Conservation (phyloP, 2,888 invertebrate genomes). For the Cynaeus angustus region DNA sequence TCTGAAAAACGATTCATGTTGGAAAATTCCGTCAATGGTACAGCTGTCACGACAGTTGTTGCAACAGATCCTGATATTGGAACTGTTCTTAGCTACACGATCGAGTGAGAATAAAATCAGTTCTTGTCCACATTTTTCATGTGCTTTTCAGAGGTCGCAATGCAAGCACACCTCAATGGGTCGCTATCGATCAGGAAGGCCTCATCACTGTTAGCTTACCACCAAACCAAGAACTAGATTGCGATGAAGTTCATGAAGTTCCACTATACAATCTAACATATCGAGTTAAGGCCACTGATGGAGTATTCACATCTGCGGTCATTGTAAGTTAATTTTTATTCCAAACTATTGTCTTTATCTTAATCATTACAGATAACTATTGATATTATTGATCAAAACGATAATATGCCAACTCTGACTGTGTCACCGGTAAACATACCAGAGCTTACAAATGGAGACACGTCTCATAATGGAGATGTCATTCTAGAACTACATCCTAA, state of each 20-base stretch:
- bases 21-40: slow-evolving; percentile 73
- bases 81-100: slow-evolving; percentile 2
- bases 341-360: neutral
- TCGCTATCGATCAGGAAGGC: slow-evolving; percentile 74
- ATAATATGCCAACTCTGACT: slow-evolving; percentile 71
- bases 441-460: slow-evolving; percentile 71
- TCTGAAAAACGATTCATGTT: slow-evolving; percentile 71
- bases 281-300: slow-evolving; percentile 74
- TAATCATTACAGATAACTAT: slow-evolving; percentile 72
- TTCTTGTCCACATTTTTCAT: neutral
- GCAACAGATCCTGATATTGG: slow-evolving; percentile 77
- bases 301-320: slow-evolving; percentile 34
- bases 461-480: slow-evolving; percentile 38
- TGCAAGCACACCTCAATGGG: slow-evolving; percentile 71
- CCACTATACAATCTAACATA: slow-evolving; percentile 73
- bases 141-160: slow-evolving; percentile 61
- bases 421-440: slow-evolving; percentile 64
- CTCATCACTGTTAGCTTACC: slow-evolving; percentile 72
- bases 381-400: slow-evolving; percentile 77
- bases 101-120: slow-evolving; percentile 6
- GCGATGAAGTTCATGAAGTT: slow-evolving; percentile 75
- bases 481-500: slow-evolving; percentile 70
- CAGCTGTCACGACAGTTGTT: slow-evolving; percentile 75
- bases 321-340: neutral
- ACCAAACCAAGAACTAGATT: slow-evolving; percentile 71